Base-by-base conservation (phyloP, 2,113 vertebrate species). In the Mobula birostris region DNA sequence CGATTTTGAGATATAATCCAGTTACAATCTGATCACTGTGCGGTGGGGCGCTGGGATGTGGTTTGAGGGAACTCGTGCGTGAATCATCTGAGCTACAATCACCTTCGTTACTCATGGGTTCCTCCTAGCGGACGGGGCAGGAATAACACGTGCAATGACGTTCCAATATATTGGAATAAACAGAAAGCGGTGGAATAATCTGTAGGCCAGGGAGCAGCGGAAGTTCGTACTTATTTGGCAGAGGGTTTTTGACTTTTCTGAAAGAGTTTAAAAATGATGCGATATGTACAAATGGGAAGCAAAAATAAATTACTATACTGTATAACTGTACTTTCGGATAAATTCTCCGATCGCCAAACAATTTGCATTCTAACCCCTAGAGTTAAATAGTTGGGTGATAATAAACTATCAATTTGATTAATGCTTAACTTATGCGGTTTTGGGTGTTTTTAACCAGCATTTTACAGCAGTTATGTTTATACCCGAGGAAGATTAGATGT, bases 101-200 rank as follows among this genome's bases (percentile, higher is more conserved):
- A 88, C 58, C 12, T n/a, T 24, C 0, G 27, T 87, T 56, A 29
- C 27, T 63, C 83, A 14, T 63, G 61, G 12, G 85, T 63, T 90
- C 61, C 85, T 90, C 85, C 85, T 90, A 66, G 61, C 66, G 85
- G 85, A 90, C 15, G 29, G 61, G 14, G 17, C 85, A 66, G 1
- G 61, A 66, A 66, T 90, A 90, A 90, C 61, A 90, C 29, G n/a
- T 90, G 85, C 61, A 90, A 90, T n/a, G n/a, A 7, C 7, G 72
- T 74, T 24, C 72, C 21, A 19, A 19, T 72, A 72, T 72, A 72
- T 72, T 72, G 19, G 19, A 19, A 72, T 72, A 21, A 72, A 15
- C 70, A 72, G 17, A 72, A 72, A 24, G 5, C 21, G 72, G 5
- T 27, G 72, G 72, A 74, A 74, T 5, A 24, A 5, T 74, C 72